Evolutionary conservation across 2,113 vertebrate species (phyloP), one percentile per base, ranked within the genome.

Genomic region (Zingel zingel): DNA sequence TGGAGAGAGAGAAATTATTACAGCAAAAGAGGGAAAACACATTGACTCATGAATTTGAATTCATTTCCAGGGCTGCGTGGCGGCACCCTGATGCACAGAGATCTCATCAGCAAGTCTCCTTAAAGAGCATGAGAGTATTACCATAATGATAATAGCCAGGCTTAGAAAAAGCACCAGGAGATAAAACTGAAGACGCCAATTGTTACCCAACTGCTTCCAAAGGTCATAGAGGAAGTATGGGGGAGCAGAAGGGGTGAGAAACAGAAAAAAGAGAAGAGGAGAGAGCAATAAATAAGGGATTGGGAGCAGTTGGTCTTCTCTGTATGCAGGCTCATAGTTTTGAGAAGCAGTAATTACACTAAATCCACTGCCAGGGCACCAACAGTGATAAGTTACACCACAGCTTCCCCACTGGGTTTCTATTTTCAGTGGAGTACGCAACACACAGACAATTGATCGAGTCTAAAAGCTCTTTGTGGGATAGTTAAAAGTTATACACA

Each of bases 401-500:
- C 56, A 6, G 8, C 19, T 8, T 71, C 50, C 79, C 84, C n/a
- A 2, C 2, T 53, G 61, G 70, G 58, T 72, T 85, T 86, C 83
- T 79, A 63, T 85, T 83, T 79, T 72, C 58, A 79, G 57, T 36
- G 27, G 21, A 74, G 54, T 25, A 50, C 54, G 57, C 72, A 80
- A n/a, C 82, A 59, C 58, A 14, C 50, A 9, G 81, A 84, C 59
- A 77, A 64, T 71, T 67, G 71, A 88, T 86, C 85, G 83, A 64
- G 80, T 86, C 73, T 74, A 57, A 84, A 89, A 78, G 86, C 82
- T 86, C 82, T 84, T 86, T 74, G 77, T 50, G 78, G 88, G 74
- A 56, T 43, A 43, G 50, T 84, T 74, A 54, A 85, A 43, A 85
- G 58, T n/a, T 51, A 77, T 57, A 69, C 23, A 23, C 56, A 70